Evolutionary conservation across 2,113 vertebrate genomes (phyloP), one percentile per base, ranked within the genome.

Genomic region (Sphaerodactylus townsendi): DNA sequence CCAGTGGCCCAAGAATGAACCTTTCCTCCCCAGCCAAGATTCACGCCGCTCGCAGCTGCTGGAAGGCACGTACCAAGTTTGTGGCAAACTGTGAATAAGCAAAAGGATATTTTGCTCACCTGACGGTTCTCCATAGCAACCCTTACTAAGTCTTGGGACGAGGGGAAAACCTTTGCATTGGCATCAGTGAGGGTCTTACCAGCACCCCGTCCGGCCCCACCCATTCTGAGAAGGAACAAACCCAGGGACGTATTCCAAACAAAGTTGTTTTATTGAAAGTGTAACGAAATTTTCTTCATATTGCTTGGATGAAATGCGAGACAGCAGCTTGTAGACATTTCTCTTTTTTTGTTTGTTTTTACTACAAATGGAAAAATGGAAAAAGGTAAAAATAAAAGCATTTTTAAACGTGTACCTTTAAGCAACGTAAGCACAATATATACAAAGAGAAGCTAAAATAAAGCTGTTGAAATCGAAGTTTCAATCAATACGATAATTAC

Each of bases 231-330:
- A 71, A 64, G 66, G 19, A 72, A 56, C 1, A 1, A 84, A 85
- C 71, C 23, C 1, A 0, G 59, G 8, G 46, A 46, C 59, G 0
- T 77, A 80, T 83, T 62, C 86, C 86, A 90, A 94, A 91, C 87
- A 92, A 88, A 92, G 87, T 86, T 87, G 5, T 93, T 97, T 97
- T 97, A 97, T 98, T 97, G 96, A 96, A 96, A 97, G 97, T 93
- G 91, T 96, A 96, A 97, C 97, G 96, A 96, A 97, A 96, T 96
- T 96, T 96, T 97, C 96, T 97, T 98, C 95, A 96, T 97, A 98
- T 97, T 97, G 96, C 97, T 96, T 95, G 89, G 93, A 98, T 97
- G 96, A 98, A 97, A 98, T 96, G 97, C 96, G 88, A 95, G 92
- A 97, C 94, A 95, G 96, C 96, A 96, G 95, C 96, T 96, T 92